Percentiles rank a stretch among this genome's conserved stretches.
Evolutionary conservation across 2,797 vertebrate species (phyloP).

Genomic region (Gobionotothen gibberifrons): DNA sequence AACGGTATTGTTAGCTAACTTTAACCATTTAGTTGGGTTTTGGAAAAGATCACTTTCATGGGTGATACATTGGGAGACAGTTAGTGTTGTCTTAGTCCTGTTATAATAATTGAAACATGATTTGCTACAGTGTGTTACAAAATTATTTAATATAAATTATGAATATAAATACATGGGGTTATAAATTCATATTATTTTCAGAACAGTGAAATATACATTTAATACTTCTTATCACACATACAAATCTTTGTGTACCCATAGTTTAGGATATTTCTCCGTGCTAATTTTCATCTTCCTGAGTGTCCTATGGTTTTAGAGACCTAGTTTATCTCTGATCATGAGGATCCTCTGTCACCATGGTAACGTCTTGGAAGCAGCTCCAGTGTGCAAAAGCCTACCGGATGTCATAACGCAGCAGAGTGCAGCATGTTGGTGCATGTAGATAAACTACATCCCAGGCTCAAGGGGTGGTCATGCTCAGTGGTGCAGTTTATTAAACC

Average conservation of each 20-base stretch:
- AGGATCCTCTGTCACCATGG: constrained; percentile 45
- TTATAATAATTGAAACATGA: not conserved
- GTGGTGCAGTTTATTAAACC: constrained; percentile 67
- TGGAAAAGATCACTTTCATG: not conserved
- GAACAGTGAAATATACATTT: not conserved
- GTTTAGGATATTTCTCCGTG: not conserved
- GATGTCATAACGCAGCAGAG: constrained; percentile 41
- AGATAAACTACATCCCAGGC: constrained; percentile 62
- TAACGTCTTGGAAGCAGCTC: constrained; percentile 46
- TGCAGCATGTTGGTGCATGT: constrained; percentile 51
- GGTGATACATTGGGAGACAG: not conserved
- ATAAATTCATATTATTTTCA: not conserved
- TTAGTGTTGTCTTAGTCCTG: not conserved
- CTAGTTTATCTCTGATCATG: constrained; percentile 39
- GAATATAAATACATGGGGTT: not conserved
- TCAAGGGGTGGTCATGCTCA: constrained; percentile 61
- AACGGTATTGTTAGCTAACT: not conserved
- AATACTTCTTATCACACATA: not conserved
- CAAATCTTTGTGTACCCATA: not conserved
- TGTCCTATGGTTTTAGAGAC: constrained; percentile 7
- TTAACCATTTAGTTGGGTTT: not conserved
- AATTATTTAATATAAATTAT: not conserved
- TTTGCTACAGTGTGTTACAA: not conserved
- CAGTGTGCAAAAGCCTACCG: constrained; percentile 25
- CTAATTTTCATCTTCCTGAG: constrained; percentile 3